phyloP scores from a whole-genome alignment of 1,140 invertebrate species.

The Papilio dardanus region DNA sequence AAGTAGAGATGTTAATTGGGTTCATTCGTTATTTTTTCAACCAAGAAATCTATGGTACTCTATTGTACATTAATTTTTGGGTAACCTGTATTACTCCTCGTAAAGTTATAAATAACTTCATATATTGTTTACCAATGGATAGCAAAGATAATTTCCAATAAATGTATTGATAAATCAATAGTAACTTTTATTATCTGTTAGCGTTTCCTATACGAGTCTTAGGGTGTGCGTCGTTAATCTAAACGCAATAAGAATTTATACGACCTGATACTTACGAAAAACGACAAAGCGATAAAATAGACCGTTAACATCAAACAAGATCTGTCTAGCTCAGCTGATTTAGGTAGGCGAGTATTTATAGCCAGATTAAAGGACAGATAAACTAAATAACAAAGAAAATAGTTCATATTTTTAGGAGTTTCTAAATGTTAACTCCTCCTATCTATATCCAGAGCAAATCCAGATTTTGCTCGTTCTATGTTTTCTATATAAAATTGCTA shows the following conservation, averaged over 20 bases:
- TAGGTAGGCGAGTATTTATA: conserved; percentile 1
- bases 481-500: too few relatives aligned
- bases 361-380: neutral
- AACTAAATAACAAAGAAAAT: neutral
- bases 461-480: too few relatives aligned
- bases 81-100: too few relatives aligned
- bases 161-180: neutral
- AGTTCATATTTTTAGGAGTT: neutral
- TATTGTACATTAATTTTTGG: too few relatives aligned
- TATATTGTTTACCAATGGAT: neutral
- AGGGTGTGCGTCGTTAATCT: conserved; percentile 10
- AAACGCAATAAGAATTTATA: conserved; percentile 22
- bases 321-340: conserved; percentile 20
- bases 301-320: neutral
- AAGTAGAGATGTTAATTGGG: too few relatives aligned
- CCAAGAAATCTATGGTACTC: too few relatives aligned
- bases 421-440: neutral
- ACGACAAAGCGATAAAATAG: conserved; percentile 8
- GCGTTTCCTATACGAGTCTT: conserved; percentile 15
- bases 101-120: too few relatives aligned
- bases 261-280: conserved; percentile 9
- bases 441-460: too few relatives aligned
- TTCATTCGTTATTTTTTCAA: too few relatives aligned
- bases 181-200: neutral
- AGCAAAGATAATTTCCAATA: neutral